Evolutionary conservation across 2,113 vertebrate genomes (phyloP).

Genomic region (Eulemur rufifrons): DNA sequence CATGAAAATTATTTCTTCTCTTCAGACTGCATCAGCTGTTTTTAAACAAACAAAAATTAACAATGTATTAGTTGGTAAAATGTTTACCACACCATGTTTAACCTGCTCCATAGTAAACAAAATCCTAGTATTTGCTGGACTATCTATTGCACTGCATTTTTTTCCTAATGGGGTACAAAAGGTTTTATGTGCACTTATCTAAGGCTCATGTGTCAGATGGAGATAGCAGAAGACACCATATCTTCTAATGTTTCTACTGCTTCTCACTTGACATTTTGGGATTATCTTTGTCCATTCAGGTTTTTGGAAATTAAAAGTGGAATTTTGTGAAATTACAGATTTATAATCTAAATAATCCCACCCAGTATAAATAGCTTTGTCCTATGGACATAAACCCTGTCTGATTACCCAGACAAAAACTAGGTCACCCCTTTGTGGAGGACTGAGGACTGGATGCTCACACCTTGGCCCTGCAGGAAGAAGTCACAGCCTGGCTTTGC

Average conservation of each 20-base stretch:
- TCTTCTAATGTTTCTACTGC: neutral
- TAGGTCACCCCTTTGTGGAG: neutral
- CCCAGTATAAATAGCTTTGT: neutral
- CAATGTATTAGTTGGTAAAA: neutral
- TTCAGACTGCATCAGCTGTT: neutral
- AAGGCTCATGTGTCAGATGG: neutral
- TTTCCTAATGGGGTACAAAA: neutral
- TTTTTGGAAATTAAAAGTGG: neutral
- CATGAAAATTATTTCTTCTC: neutral
- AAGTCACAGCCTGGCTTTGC: neutral
- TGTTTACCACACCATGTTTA: neutral
- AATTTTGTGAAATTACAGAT: neutral
- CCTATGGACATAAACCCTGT: neutral
- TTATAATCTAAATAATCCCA: neutral
- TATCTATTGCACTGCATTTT: rapidly evolving
- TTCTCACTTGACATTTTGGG: neutral
- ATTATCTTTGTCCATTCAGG: neutral
- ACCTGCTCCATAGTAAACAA: neutral
- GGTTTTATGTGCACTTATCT: neutral
- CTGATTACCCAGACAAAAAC: neutral
- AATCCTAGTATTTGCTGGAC: neutral
- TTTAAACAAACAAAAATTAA: neutral
- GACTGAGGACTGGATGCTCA: neutral
- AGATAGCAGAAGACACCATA: rapidly evolving
- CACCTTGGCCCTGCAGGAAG: no score